These are phyloP conservation scores for Propsilocerus akamusi DNA, from an alignment of 1,140 invertebrate species.

Conservation along the genomic window DNA sequence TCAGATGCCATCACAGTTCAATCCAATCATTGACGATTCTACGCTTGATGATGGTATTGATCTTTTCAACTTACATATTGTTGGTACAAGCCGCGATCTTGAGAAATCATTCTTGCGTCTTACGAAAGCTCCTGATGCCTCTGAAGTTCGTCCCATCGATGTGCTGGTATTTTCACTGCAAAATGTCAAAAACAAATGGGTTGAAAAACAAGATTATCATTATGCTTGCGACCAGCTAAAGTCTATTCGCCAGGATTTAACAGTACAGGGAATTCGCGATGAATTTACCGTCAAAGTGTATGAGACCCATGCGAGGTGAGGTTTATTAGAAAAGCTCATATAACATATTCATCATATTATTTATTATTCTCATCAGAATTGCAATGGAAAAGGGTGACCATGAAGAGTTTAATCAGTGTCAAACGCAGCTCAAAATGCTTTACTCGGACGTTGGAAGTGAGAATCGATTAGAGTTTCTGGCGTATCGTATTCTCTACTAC, in stretches of 20 bases:
- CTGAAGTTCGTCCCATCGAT: constrained; percentile 73
- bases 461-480: constrained; percentile 77
- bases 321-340: background rate
- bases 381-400: constrained; percentile 94
- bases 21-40: constrained; percentile 30
- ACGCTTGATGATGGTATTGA: constrained; percentile 43
- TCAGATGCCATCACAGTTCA: background rate
- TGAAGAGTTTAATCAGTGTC: constrained; percentile 98
- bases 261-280: constrained; percentile 90
- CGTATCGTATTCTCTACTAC: constrained; percentile 91
- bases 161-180: constrained; percentile 68
- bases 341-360: background rate
- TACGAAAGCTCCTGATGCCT: constrained; percentile 85
- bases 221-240: constrained; percentile 97
- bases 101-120: constrained; percentile 90
- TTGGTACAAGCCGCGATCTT: constrained; percentile 79
- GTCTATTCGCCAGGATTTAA: constrained; percentile 95
- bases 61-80: constrained; percentile 68
- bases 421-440: constrained; percentile 88
- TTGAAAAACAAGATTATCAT: constrained; percentile 74
- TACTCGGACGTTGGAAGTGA: constrained; percentile 57
- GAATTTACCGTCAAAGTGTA: constrained; percentile 91
- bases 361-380: constrained; percentile 39
- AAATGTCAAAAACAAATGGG: constrained; percentile 84
- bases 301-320: constrained; percentile 71